Base-by-base conservation (phyloP, 2,113 vertebrate genomes). In the Peromyscus leucopus region DNA sequence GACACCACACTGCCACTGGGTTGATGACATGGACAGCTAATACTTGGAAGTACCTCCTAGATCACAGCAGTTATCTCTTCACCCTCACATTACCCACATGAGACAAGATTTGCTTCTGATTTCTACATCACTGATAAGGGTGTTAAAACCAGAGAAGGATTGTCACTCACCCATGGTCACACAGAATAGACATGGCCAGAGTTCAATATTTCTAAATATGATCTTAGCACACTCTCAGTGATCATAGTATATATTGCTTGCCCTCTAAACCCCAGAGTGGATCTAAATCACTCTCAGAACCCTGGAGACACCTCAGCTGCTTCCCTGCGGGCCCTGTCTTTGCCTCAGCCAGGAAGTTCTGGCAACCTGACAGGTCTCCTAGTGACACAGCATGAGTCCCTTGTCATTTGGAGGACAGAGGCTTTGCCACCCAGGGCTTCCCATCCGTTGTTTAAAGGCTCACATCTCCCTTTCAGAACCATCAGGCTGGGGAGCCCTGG, bases 361-460 rank as follows among this genome's bases (percentile, higher is more conserved):
- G 90, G 96, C 15, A 2, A 80, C 36, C 39, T 92, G 97, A 96
- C 96, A 97, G 87, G 42, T 80, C 87, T 94, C 94, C 71, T 21
- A 12, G 74, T 9, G 86, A 90, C 97, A 92, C 96, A 95, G 97
- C 63, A 28, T 93, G 97, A 90, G 39, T 33, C 0, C 1, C 87
- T 93, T 33, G 0, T 95, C 95, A 91, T 92, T 93, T 86, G 78
- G 79, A 97, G 90, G 94, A 93, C 71, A 51, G 93, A 96, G 94
- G 74, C 94, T 94, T 15, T 19, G 63, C 95, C 95, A 90, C 95
- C 95, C 79, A 59, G 96, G 89, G 96, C 87, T 96, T 93, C 95
- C 95, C 87, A 94, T 96, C 96, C 65, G 76, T 48, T 71, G 91
- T 83, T 96, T 96, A 97, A 95, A 96, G 91, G 65, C 93, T 72